Percentiles rank a stretch among this genome's conserved stretches.
Conservation (phyloP, 2,888 invertebrate species). For the Drosophila austrosaltans region DNA sequence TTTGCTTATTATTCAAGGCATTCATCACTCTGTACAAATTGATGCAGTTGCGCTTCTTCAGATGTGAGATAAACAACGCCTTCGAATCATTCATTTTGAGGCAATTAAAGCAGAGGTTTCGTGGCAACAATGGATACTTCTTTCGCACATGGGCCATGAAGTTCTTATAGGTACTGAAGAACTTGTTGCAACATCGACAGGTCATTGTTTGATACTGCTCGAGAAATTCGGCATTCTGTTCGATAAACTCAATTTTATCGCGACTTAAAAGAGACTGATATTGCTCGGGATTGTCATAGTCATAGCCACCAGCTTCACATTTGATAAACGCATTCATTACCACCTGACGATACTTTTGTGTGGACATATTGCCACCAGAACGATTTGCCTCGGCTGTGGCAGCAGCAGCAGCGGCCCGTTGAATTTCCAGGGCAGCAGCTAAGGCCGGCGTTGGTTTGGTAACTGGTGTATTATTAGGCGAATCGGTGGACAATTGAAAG, state of each 20-base stretch:
- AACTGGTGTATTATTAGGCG: constrained; percentile 71
- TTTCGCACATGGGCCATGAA: constrained; percentile 84
- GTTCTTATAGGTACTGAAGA: constrained; percentile 82
- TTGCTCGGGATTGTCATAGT: constrained; percentile 83
- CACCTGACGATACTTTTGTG: constrained; percentile 78
- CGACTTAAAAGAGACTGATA: constrained; percentile 81
- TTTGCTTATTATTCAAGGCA: constrained; percentile 45
- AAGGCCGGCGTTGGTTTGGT: constrained; percentile 79
- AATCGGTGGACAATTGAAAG: constrained; percentile 72
- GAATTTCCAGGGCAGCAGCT: constrained; percentile 79
- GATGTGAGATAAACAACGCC: constrained; percentile 83
- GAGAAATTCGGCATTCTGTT: constrained; percentile 82
- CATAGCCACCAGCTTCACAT: constrained; percentile 77
- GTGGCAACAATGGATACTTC: constrained; percentile 81
- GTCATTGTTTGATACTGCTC: constrained; percentile 83
- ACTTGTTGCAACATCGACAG: constrained; percentile 83
- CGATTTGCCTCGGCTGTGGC: constrained; percentile 72
- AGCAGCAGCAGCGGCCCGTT: constrained; percentile 73
- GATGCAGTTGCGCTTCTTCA: constrained; percentile 83
- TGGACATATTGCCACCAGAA: constrained; percentile 69
- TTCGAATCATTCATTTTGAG: constrained; percentile 83
- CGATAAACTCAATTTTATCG: constrained; percentile 82
- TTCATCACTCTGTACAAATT: constrained; percentile 82
- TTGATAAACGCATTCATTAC: constrained; percentile 79
- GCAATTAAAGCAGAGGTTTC: constrained; percentile 83